Conservation (phyloP, 2,888 invertebrate genomes). For the Drosophila affinis region DNA sequence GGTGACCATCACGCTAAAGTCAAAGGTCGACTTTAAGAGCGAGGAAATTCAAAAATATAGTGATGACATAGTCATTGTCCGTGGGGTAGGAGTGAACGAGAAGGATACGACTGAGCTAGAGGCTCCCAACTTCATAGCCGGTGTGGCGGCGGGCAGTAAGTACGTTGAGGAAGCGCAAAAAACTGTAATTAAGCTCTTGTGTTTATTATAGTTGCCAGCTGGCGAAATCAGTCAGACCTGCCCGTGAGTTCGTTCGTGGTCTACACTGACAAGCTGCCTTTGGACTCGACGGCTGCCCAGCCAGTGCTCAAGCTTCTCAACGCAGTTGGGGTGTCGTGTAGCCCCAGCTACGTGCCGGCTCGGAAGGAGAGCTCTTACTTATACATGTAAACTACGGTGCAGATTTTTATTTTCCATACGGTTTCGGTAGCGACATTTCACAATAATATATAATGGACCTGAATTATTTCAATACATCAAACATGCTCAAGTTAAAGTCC, state of each 20-base stretch:
- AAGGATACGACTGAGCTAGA: slow-evolving; percentile 70
- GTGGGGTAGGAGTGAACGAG: slow-evolving; percentile 69
- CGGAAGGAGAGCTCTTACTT: slow-evolving; percentile 78
- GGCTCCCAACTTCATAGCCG: slow-evolving; percentile 82
- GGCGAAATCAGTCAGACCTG: slow-evolving; percentile 74
- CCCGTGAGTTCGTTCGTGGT: slow-evolving; percentile 75
- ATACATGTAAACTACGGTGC: slow-evolving; percentile 68
- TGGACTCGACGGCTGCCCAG: slow-evolving; percentile 76
- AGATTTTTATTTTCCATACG: slow-evolving; percentile 43
- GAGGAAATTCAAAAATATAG: slow-evolving; percentile 72
- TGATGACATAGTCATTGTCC: slow-evolving; percentile 77
- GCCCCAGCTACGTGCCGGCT: slow-evolving; percentile 71
- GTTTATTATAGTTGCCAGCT: slow-evolving; percentile 72
- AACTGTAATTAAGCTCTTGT: neutral
- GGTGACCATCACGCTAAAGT: slow-evolving; percentile 78
- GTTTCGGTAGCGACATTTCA: slow-evolving; percentile 39
- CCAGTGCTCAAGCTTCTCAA: slow-evolving; percentile 79
- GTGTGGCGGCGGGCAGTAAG: slow-evolving; percentile 82
- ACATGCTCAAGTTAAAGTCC: slow-evolving; percentile 85
- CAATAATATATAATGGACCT: slow-evolving; percentile 5
- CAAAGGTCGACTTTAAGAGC: slow-evolving; percentile 82
- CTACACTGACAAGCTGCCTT: slow-evolving; percentile 80
- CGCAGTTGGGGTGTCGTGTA: slow-evolving; percentile 70
- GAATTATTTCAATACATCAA: slow-evolving; percentile 62
- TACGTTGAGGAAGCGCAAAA: neutral